These are phyloP conservation scores for Sanderia malayensis DNA, from an alignment of 30 jellyfish, hydroid and myxozoan genomes.

Conservation along the genomic window DNA sequence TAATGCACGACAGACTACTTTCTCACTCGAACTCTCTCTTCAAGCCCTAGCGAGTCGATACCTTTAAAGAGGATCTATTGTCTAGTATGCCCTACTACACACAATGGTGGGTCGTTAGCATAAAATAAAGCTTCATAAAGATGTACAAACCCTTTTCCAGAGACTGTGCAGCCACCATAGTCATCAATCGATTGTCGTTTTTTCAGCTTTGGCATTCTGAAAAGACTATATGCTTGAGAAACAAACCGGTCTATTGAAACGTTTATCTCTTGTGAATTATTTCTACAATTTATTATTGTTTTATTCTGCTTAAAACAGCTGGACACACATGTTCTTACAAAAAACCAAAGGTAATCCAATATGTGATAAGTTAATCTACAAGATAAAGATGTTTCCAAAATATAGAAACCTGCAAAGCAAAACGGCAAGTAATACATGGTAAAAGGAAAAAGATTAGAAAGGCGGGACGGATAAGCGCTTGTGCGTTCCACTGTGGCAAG, in stretches of 20 bases:
- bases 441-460: not conserved
- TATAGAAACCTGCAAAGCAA: not conserved
- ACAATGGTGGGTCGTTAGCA: not conserved
- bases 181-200: slow-evolving; percentile 36
- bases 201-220: not conserved
- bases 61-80: not conserved
- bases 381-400: not conserved
- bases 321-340: too few species aligned
- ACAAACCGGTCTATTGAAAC: too few species aligned
- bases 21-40: too few species aligned
- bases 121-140: not conserved
- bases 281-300: too few species aligned
- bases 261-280: too few species aligned
- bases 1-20: too few species aligned
- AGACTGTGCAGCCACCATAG: slow-evolving; percentile 54
- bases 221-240: too few species aligned
- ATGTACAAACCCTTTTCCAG: slow-evolving; percentile 49
- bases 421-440: slow-evolving; percentile 18
- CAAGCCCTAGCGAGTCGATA: not conserved
- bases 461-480: too few species aligned
- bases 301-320: too few species aligned
- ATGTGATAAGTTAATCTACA: not conserved
- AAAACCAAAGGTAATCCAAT: too few species aligned
- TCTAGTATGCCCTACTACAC: not conserved
- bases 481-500: too few species aligned